phyloP scores from a whole-genome alignment of 2,113 vertebrate species.

The Anolis sagrei region DNA sequence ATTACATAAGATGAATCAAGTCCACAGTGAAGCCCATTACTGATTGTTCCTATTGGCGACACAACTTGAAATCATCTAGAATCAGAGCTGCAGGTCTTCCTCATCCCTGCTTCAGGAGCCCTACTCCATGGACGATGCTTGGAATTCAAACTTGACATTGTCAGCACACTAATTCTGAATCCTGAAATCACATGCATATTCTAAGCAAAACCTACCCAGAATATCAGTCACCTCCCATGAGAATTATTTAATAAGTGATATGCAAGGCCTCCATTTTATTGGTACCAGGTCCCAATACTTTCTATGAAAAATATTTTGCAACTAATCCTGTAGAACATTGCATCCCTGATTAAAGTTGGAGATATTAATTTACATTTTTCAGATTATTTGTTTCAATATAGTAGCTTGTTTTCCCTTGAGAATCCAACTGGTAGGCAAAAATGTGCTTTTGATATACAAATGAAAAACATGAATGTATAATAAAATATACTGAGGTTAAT shows the following conservation, averaged over 20 bases:
- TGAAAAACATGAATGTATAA: neutral
- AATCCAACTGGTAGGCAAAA: neutral
- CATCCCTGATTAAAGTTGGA: neutral
- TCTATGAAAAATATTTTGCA: neutral
- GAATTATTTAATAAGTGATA: neutral
- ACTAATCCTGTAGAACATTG: neutral
- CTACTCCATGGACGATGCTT: neutral
- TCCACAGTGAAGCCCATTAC: neutral
- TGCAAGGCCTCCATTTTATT: neutral
- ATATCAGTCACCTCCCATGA: rapidly evolving
- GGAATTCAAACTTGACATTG: neutral
- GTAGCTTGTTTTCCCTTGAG: neutral
- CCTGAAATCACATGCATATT: neutral
- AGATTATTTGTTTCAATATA: neutral
- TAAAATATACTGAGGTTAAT: neutral
- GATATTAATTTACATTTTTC: neutral
- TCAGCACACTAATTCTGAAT: neutral
- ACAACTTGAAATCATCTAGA: neutral
- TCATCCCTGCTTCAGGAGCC: neutral
- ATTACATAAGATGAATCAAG: neutral
- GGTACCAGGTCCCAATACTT: neutral
- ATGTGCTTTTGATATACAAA: rapidly evolving
- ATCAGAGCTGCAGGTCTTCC: neutral
- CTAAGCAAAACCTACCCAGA: neutral
- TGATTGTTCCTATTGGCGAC: neutral